These are phyloP conservation scores for Echinops telfairi DNA, from an alignment of 2,113 vertebrate species.

Conservation along the genomic window DNA sequence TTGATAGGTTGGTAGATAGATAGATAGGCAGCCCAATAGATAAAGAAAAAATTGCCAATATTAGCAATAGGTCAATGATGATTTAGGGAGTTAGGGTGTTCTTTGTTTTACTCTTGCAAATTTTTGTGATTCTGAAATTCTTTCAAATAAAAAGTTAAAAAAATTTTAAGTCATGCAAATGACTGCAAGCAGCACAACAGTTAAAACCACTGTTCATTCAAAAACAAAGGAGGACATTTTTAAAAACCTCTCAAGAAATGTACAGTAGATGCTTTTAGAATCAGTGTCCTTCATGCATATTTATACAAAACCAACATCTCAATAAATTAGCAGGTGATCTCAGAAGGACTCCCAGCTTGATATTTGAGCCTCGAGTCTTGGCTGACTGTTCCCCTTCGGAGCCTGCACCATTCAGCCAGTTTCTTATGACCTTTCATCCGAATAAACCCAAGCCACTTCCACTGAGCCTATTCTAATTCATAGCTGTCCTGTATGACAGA, in stretches of 20 bases:
- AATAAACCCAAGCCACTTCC: not conserved
- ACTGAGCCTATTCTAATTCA: not conserved
- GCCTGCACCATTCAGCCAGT: not conserved
- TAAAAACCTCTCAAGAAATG: conserved; percentile 75
- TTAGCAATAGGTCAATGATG: not conserved
- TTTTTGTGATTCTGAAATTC: conserved; percentile 48
- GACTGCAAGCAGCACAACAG: conserved; percentile 56
- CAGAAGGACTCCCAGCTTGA: conserved; percentile 57
- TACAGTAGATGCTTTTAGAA: not conserved
- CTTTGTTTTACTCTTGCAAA: conserved; percentile 52
- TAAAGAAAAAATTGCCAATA: not conserved
- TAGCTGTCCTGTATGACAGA: not conserved
- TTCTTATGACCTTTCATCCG: conserved; percentile 41
- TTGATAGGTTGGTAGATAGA: not conserved
- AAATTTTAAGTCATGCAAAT: conserved; percentile 52
- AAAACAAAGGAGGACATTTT: conserved; percentile 63
- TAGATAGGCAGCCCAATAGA: not conserved
- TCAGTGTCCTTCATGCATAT: conserved; percentile 52
- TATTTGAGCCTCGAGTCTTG: not conserved
- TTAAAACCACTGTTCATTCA: conserved; percentile 41
- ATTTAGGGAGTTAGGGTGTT: not conserved
- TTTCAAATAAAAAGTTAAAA: conserved; percentile 51
- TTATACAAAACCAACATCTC: conserved; percentile 74
- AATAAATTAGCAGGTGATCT: conserved; percentile 57
- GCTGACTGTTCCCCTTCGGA: not conserved